Base-by-base conservation (phyloP, 2,888 invertebrate genomes). In the Scrobipalpa costella region DNA sequence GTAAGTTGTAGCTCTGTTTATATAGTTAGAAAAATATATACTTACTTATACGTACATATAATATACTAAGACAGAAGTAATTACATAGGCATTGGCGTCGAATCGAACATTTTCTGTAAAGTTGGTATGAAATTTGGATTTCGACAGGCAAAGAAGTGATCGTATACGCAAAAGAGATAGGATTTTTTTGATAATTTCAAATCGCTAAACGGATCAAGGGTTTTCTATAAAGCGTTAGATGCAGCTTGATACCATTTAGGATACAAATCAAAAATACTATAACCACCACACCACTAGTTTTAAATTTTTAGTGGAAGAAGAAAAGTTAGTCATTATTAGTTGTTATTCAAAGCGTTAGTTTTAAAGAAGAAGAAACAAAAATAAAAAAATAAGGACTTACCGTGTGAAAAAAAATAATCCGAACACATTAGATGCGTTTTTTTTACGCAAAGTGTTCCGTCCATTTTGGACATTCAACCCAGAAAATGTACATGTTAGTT, bases 201-300 rank as follows among this genome's bases (percentile, higher is more conserved):
- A 59, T 62, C 66, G 64, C 71, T 70, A 73, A 77, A 78, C 71
- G 76, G 72, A 69, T 72, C 76, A 74, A 77, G 77, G 74, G 66
- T 75, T 27, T 38, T 38, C 34, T 38, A 44, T 44, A n/a, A 71
- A 72, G 70, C 61, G 55, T 66, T 75, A 75, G 68, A 76, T 65
- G 66, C 58, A 67, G 68, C 76, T 78, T 68, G 71, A 77, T 75
- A 69, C 73, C 73, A 75, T 74, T 73, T 68, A 67, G 69, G 71
- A 74, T 72, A 69, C 71, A 68, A 69, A 44, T 44, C n/a, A 69
- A 74, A 74, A 68, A 74, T 76, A 75, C 73, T 76, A 71, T 75
- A 78, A 91, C 90, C 91, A 90, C 89, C 89, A 90, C 90, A 91
- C 91, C 90, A 90, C 89, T 84, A 85, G 69, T 68, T 70, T 70